Percentiles rank a stretch among this genome's conserved stretches.
These are phyloP conservation scores for Syrphus vitripennis DNA, from an alignment of 2,888 invertebrate species.

Conservation along the genomic window DNA sequence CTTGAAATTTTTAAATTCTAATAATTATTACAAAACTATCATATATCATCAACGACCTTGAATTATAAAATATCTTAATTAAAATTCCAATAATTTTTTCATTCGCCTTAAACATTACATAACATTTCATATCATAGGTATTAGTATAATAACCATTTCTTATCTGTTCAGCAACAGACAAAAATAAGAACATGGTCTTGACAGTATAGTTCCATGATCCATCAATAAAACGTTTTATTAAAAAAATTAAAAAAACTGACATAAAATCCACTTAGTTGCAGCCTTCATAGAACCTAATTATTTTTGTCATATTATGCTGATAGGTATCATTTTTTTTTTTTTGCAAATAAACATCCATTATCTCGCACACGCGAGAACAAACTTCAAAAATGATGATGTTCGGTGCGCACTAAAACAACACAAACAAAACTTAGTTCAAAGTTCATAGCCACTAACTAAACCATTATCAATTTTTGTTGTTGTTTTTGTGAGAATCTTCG, in stretches of 20 bases:
- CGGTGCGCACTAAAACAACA: constrained; percentile 11
- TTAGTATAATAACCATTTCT: neutral
- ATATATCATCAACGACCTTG: neutral
- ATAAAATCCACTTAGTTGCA: neutral
- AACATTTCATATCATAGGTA: too few relatives aligned
- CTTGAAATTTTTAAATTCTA: too few relatives aligned
- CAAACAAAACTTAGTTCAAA: constrained; percentile 14
- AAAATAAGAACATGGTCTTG: neutral
- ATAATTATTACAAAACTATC: neutral
- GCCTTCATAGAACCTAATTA: constrained; percentile 37
- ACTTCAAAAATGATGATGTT: neutral
- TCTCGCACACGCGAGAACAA: constrained; percentile 22
- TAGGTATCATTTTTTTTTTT: neutral
- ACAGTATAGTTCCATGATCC: neutral
- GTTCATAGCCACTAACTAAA: constrained; percentile 14
- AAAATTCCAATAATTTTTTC: neutral
- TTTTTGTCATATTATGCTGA: neutral
- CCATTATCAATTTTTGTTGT: neutral
- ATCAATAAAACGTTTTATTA: neutral
- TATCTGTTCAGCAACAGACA: neutral
- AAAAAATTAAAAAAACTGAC: neutral
- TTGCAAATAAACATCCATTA: constrained; percentile 5
- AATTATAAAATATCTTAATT: neutral
- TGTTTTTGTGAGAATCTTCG: neutral
- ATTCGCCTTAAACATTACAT: neutral